Conservation (phyloP, 1,140 invertebrate species). For the Danaus melanippus region DNA sequence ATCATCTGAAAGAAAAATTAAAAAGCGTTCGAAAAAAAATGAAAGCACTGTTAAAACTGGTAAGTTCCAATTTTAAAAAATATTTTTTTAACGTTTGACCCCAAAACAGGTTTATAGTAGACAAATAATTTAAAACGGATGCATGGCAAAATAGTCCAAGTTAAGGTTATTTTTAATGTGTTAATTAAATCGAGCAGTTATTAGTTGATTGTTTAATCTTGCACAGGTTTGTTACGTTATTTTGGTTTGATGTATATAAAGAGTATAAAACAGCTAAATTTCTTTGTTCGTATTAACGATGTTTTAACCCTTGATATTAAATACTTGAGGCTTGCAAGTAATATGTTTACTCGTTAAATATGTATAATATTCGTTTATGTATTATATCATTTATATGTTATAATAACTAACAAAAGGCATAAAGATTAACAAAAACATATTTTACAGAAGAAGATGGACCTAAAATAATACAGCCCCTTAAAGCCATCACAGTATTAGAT, state of each 20-base stretch:
- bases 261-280: no score
- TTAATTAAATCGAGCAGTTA: no score
- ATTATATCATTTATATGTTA: no score
- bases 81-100: neutral
- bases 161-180: no score
- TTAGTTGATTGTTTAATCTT: no score
- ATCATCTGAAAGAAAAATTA: constrained; percentile 10
- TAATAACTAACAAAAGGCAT: constrained; percentile 9
- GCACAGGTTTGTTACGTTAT: no score
- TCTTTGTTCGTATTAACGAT: no score
- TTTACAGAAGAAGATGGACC: constrained; percentile 58
- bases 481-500: constrained; percentile 49
- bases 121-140: constrained; percentile 11
- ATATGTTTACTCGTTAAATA: no score
- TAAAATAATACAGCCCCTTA: constrained; percentile 51
- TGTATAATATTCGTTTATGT: no score
- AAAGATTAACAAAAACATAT: constrained; percentile 27
- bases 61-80: constrained; percentile 3
- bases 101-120: neutral
- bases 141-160: constrained; percentile 11
- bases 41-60: constrained; percentile 3
- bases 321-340: no score
- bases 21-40: constrained; percentile 24
- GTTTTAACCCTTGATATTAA: no score
- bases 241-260: no score